Evolutionary conservation across 1,140 invertebrate species (phyloP), one percentile per base, ranked within the genome.

Genomic region (Philopotamus ludificatus): DNA sequence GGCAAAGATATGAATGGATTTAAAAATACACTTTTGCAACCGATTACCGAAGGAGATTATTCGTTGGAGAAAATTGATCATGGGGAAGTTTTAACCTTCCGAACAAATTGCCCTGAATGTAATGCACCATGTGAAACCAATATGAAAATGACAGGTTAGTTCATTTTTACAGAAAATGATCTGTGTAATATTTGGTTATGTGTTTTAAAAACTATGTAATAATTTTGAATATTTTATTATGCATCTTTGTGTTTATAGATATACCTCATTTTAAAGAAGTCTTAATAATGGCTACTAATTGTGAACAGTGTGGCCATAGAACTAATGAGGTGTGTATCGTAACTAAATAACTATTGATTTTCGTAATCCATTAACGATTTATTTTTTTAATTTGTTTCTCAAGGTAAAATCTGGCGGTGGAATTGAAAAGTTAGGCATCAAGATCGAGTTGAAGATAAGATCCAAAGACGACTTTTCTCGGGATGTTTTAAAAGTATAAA

Each of bases 211-310:
- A n/a, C n/a, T n/a, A n/a, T n/a, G n/a, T n/a, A n/a, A n/a, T n/a
- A n/a, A n/a, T n/a, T n/a, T n/a, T n/a, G n/a, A n/a, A n/a, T n/a
- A n/a, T n/a, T n/a, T n/a, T n/a, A n/a, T n/a, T n/a, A n/a, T n/a
- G n/a, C n/a, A n/a, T n/a, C n/a, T n/a, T n/a, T 8, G n/a, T 75
- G 60, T 65, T 78, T 74, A 72, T 71, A 92, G 89, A 92, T 59
- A 97, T 99, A 74, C 96, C 96, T 2, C 89, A 95, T 77, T 99
- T 99, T 75, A 98, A 99, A 79, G 93, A 98, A 79, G 93, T 95
- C 1, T 86, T 99, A 0, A 95, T 99, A 47, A 99, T 99, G 97
- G 94, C 95, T 1, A 97, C 93, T 0, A 83, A 78, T 1, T 99
- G 97, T 77, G 95, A 97, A 15, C 71, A 71, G 1, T 99, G 97